Evolutionary conservation across 2,797 vertebrate genomes (phyloP).

Genomic region (Siniperca undulata): DNA sequence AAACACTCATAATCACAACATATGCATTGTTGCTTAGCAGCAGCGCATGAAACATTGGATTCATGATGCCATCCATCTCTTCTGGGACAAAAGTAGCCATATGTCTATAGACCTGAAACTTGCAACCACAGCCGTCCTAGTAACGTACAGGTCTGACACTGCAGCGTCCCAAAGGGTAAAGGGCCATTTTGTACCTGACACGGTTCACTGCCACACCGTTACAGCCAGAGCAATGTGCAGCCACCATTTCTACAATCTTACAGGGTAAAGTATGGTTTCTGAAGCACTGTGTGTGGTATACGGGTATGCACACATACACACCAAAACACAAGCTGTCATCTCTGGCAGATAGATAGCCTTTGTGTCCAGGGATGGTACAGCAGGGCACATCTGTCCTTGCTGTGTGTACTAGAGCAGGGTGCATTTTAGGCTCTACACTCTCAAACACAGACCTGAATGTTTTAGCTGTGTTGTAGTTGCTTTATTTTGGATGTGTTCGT

Average conservation of each 20-base stretch:
- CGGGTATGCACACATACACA: slow-evolving; percentile 22
- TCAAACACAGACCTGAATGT: slow-evolving; percentile 26
- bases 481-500: slow-evolving; percentile 8
- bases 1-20: slow-evolving; percentile 24
- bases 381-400: slow-evolving; percentile 77
- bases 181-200: slow-evolving; percentile 39
- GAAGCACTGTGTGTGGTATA: slow-evolving; percentile 32
- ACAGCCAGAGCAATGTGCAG: slow-evolving; percentile 17
- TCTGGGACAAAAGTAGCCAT: slow-evolving; percentile 60
- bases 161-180: slow-evolving; percentile 24
- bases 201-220: slow-evolving; percentile 22
- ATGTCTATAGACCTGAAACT: slow-evolving; percentile 57
- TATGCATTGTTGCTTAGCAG: slow-evolving; percentile 63
- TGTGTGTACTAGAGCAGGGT: slow-evolving; percentile 55
- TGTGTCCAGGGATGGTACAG: slow-evolving; percentile 76
- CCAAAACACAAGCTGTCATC: slow-evolving; percentile 63
- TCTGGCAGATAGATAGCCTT: slow-evolving; percentile 73
- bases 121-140: slow-evolving; percentile 35
- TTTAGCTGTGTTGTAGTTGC: slow-evolving; percentile 8
- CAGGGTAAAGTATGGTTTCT: slow-evolving; percentile 40
- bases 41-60: slow-evolving; percentile 48
- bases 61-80: slow-evolving; percentile 54
- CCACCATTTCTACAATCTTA: slow-evolving; percentile 25
- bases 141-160: slow-evolving; percentile 35
- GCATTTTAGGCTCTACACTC: slow-evolving; percentile 33